Evolutionary conservation across 2,113 vertebrate species (phyloP), one percentile per base, ranked within the genome.

Genomic region (Cinclus mexicanus): DNA sequence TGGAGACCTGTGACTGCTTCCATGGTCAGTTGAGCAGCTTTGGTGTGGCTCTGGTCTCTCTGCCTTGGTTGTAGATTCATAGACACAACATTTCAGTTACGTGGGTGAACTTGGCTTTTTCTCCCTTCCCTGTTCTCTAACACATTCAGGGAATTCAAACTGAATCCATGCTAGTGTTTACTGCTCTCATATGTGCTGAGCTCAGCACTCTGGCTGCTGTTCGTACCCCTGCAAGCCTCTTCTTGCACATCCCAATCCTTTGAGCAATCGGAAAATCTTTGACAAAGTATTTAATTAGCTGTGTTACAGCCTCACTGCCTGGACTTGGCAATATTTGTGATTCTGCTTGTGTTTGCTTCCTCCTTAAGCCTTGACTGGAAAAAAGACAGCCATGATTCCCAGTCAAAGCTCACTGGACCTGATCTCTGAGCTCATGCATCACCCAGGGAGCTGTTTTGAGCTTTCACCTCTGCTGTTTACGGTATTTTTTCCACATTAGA

Each of bases 21-120:
- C 23, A 5, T 9, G 22, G 46, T 65, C 65, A 33, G 28, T 28
- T 50, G 13, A 74, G 18, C 49, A 69, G 21, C 39, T 84, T 5
- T 71, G 19, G 5, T 13, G 35, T 64, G 28, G 5, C 25, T 74
- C 20, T 78, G 56, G 35, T 64, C 20, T 41, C n/a, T 37, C 15
- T 57, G 11, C 44, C 29, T 39, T 69, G 35, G 12, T 17, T 46
- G 15, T 3, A 35, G 61, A 11, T 49, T 93, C 22, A 15, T 18
- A 11, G 41, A 35, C n/a, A 10, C 9, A 39, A 12, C 21, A 7
- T 18, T 24, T 74, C 0, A 4, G 12, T 67, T 44, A 22, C 0
- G 0, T 59, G 67, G 16, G 31, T 76, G 53, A 83, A 14, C 21
- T 67, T 71, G 52, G 10, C 24, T 59, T 83, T 86, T 49, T 12